Evolutionary conservation across 2,888 invertebrate species (phyloP).

Genomic region (Cylloceria caligata): DNA sequence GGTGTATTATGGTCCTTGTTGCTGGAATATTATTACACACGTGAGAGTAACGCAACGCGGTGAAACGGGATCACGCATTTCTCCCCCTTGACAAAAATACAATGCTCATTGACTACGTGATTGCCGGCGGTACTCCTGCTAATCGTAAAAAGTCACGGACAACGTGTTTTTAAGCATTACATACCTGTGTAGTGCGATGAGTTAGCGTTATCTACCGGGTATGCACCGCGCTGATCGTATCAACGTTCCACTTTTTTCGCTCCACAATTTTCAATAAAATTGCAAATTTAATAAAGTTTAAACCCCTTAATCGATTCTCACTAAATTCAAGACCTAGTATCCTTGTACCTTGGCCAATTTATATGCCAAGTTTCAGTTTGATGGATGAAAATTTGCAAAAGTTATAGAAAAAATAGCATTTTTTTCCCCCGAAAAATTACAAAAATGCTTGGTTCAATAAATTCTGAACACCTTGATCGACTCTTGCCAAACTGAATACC

Average conservation of each 20-base stretch:
- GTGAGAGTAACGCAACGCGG: slow-evolving; percentile 27
- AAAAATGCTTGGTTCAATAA: too few species aligned
- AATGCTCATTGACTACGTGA: not conserved
- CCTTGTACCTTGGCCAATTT: too few species aligned
- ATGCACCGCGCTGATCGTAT: not conserved
- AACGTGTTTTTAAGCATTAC: slow-evolving; percentile 13
- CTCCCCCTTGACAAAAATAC: slow-evolving; percentile 9
- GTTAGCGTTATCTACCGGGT: slow-evolving; percentile 29
- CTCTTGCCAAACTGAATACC: too few species aligned
- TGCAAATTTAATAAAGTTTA: too few species aligned
- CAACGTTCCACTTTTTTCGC: not conserved
- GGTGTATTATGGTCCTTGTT: slow-evolving; percentile 24
- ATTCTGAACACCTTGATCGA: too few species aligned
- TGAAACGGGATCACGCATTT: slow-evolving; percentile 28
- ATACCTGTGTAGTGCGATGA: not conserved
- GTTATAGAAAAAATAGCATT: too few species aligned
- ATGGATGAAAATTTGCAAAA: too few species aligned
- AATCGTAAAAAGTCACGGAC: slow-evolving; percentile 37
- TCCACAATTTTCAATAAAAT: not conserved
- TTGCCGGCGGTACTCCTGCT: slow-evolving; percentile 7
- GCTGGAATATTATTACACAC: slow-evolving; percentile 27
- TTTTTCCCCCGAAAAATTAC: too few species aligned
- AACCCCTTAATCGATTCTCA: too few species aligned
- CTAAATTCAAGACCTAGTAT: too few species aligned
- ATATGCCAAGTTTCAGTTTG: too few species aligned